Conservation (phyloP, 2,888 invertebrate species). For the Ophraella communa region DNA sequence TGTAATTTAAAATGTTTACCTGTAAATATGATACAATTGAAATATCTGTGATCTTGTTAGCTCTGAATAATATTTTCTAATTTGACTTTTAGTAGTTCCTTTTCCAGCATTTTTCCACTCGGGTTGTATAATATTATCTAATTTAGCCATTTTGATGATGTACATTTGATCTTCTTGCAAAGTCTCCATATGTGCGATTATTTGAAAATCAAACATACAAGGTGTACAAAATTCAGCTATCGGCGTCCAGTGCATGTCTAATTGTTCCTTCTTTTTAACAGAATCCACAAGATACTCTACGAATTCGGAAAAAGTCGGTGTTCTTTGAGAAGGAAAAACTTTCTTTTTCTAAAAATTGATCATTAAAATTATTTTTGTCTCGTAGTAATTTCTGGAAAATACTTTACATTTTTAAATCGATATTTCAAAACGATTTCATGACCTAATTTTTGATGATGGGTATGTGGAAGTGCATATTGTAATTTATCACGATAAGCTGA, state of each 20-base stretch:
- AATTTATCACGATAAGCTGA: constrained; percentile 88
- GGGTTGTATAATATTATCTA: constrained; percentile 78
- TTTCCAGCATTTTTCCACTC: constrained; percentile 85
- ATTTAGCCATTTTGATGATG: constrained; percentile 77
- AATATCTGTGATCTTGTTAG: constrained; percentile 76
- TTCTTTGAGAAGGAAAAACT: constrained; percentile 53
- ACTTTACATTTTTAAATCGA: constrained; percentile 57
- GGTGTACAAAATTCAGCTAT: constrained; percentile 85
- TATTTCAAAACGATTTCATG: constrained; percentile 78
- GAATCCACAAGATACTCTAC: constrained; percentile 79
- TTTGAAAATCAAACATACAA: constrained; percentile 77
- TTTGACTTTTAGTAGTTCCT: constrained; percentile 74
- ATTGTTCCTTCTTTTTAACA: constrained; percentile 66
- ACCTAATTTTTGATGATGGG: constrained; percentile 81
- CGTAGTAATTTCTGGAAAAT: neutral
- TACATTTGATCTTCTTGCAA: constrained; percentile 84
- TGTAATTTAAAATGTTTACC: constrained; percentile 58
- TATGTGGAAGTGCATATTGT: constrained; percentile 81
- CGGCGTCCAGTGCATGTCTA: constrained; percentile 91
- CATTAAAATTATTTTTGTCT: neutral
- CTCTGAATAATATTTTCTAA: constrained; percentile 78
- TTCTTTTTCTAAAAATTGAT: constrained; percentile 20
- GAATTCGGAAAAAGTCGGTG: constrained; percentile 84
- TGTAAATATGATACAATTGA: constrained; percentile 80
- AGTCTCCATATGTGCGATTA: constrained; percentile 84